Evolutionary conservation across 2,888 invertebrate genomes (phyloP).

Genomic region (Dusona sp.): DNA sequence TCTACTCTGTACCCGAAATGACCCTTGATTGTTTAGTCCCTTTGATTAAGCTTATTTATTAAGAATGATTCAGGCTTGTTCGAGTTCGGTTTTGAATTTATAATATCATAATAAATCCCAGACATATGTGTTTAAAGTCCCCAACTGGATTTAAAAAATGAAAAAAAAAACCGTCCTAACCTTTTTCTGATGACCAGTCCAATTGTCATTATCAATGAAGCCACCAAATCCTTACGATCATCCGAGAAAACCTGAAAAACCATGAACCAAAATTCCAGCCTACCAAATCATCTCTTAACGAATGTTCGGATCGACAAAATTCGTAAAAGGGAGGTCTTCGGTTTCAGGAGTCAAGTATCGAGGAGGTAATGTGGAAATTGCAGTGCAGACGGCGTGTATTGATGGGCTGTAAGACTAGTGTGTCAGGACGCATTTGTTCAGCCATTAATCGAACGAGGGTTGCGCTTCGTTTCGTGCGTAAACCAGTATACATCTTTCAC

Average conservation of each 20-base stretch:
- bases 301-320: background rate
- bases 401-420: conserved; percentile 73
- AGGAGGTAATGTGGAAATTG: conserved; percentile 43
- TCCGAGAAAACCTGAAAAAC: background rate
- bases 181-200: background rate
- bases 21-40: background rate
- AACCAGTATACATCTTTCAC: conserved; percentile 35
- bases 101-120: background rate
- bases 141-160: background rate
- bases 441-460: conserved; percentile 72
- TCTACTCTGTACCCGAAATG: background rate
- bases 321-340: background rate
- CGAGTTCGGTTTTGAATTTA: background rate
- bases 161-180: background rate
- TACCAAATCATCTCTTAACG: background rate
- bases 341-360: background rate
- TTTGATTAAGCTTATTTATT: background rate
- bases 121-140: background rate
- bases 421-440: conserved; percentile 74
- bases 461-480: conserved; percentile 41
- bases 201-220: too few species aligned
- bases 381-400: conserved; percentile 65
- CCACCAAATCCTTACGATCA: background rate
- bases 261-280: background rate
- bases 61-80: background rate